A percentile compares a stretch with the other conserved stretches of the same genome.
Evolutionary conservation across 2,888 invertebrate species (phyloP).

Genomic region (Acanthococcus lagerstroemiae): DNA sequence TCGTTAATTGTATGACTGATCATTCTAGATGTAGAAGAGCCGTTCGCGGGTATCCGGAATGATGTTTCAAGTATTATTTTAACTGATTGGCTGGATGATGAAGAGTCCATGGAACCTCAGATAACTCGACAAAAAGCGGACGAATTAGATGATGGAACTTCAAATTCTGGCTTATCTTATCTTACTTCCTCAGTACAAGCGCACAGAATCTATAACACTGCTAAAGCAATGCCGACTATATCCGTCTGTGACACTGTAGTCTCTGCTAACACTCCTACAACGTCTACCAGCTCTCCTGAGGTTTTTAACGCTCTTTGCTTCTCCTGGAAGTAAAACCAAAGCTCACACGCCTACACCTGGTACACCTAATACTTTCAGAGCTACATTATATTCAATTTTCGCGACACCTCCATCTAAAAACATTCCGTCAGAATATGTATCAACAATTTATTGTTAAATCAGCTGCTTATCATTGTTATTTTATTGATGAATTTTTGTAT

Average conservation of each 20-base stretch:
- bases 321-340: not conserved
- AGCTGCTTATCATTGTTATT: no score
- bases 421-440: not conserved
- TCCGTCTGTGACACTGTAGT: not conserved
- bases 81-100: conserved; percentile 13
- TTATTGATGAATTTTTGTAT: no score
- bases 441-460: no score
- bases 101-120: conserved; percentile 11
- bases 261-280: not conserved
- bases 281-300: not conserved
- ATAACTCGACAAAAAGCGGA: conserved; percentile 8
- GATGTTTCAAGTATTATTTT: conserved; percentile 1
- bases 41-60: conserved; percentile 1
- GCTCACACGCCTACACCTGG: not conserved
- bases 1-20: no score
- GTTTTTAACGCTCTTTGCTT: no score
- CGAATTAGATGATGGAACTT: not conserved
- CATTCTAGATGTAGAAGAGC: conserved; percentile 1
- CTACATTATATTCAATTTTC: not conserved
- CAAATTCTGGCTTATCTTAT: not conserved
- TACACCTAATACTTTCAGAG: not conserved
- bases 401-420: not conserved
- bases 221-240: no score
- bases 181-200: not conserved
- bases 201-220: no score